A percentile compares a stretch with the other conserved stretches of the same genome.
Conservation (phyloP, 2,113 vertebrate genomes). For the Pseudolaguvia tuberculata region DNA sequence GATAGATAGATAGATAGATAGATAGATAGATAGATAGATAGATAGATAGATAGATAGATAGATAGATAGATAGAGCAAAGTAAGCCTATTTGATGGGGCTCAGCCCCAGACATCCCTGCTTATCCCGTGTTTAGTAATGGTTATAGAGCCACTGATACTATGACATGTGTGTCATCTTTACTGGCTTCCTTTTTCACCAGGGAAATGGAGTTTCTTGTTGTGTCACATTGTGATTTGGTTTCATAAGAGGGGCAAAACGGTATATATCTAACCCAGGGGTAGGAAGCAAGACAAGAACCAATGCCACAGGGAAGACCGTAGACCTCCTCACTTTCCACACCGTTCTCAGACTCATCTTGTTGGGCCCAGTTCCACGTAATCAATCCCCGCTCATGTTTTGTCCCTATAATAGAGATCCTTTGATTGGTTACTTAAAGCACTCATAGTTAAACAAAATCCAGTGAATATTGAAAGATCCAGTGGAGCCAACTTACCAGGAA, state of each 20-base stretch:
- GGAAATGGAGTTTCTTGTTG: slow-evolving; percentile 19
- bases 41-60: not conserved
- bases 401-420: slow-evolving; percentile 66
- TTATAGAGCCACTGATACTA: slow-evolving; percentile 55
- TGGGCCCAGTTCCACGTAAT: slow-evolving; percentile 76
- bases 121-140: not conserved
- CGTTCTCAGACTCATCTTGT: slow-evolving; percentile 59
- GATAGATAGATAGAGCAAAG: not conserved
- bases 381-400: slow-evolving; percentile 81
- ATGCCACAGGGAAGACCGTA: slow-evolving; percentile 84
- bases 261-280: slow-evolving; percentile 68
- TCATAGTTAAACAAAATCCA: not conserved
- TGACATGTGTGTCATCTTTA: slow-evolving; percentile 53
- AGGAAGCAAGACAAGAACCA: slow-evolving; percentile 63
- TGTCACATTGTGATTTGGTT: not conserved
- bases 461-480: not conserved
- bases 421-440: not conserved
- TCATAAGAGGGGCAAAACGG: slow-evolving; percentile 77
- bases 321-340: slow-evolving; percentile 62
- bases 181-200: slow-evolving; percentile 52
- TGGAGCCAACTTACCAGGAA: slow-evolving; percentile 78
- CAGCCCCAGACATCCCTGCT: too few relatives aligned
- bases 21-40: too few relatives aligned
- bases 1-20: too few relatives aligned
- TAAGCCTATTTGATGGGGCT: too few relatives aligned